Base-by-base conservation (phyloP, 2,888 invertebrate species). In the Zonitis immaculata region DNA sequence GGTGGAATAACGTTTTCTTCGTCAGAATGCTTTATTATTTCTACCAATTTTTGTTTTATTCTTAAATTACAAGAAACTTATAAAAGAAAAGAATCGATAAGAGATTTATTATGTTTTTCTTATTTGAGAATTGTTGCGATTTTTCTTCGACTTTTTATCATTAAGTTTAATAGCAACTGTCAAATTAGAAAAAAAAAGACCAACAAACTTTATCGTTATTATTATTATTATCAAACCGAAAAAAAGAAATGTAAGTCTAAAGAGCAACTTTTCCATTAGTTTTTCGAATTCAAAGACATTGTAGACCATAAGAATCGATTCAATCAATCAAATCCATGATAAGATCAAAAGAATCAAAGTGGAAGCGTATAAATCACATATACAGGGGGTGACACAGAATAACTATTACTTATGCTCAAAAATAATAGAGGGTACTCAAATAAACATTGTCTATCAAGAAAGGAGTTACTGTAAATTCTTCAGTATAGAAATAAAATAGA, bases 311-410 rank as follows among this genome's bases (percentile, higher is more conserved):
- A 69, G 67, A 68, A 63, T 57, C 59, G 64, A 64, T 66, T 66
- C 69, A 66, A 71, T 78, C 76, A 74, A 76, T 76, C 77, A 77
- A 76, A 76, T 75, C 74, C n/a, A 75, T 77, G 79, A 78, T 79
- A 79, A 75, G 76, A 77, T 78, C 75, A 70, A 70, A 71, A 68
- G 71, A 78, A 74, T 77, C 76, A 74, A 74, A 74, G 62, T 68
- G 68, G 68, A 73, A 70, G 52, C 72, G 67, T 75, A 73, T 76
- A 76, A 76, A 77, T 78, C 77, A 68, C 62, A 49, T 60, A 57
- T 54, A 59, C 58, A n/a, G n/a, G n/a, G n/a, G n/a, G n/a, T n/a
- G n/a, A n/a, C n/a, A n/a, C n/a, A n/a, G n/a, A n/a, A n/a, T n/a
- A n/a, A n/a, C n/a, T n/a, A n/a, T n/a, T n/a, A n/a, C n/a, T n/a